phyloP scores from a whole-genome alignment of 2,797 vertebrate species.

The Sebastes trivittatus region DNA sequence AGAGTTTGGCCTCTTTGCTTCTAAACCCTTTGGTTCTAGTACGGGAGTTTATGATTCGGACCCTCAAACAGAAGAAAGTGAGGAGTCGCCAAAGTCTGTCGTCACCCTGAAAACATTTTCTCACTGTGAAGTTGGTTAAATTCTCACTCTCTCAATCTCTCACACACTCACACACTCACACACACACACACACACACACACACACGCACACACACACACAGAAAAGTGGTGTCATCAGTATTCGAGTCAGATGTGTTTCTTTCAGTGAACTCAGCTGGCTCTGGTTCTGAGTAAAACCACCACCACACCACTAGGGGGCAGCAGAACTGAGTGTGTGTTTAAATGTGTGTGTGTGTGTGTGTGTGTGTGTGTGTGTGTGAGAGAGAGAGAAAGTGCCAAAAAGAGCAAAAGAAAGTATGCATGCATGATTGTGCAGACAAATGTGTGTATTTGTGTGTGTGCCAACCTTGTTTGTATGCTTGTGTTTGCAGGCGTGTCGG shows the following conservation, averaged over 20 bases:
- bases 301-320: slow-evolving; percentile 52
- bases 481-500: not conserved
- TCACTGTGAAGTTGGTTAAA: not conserved
- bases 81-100: not conserved
- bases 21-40: fast-evolving
- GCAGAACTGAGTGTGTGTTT: slow-evolving; percentile 12
- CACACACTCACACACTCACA: not conserved
- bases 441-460: slow-evolving; percentile 55
- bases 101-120: slow-evolving; percentile 17
- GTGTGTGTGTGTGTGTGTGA: not conserved
- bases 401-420: slow-evolving; percentile 46
- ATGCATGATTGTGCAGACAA: slow-evolving; percentile 53
- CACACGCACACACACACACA: not conserved
- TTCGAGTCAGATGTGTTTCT: slow-evolving; percentile 2
- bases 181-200: not conserved
- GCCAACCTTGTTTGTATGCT: slow-evolving; percentile 58
- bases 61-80: not conserved
- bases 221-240: slow-evolving; percentile 6
- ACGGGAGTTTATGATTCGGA: fast-evolving
- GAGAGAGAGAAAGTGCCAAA: not conserved
- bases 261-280: not conserved
- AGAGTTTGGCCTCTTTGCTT: too few species aligned
- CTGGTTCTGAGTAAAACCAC: not conserved
- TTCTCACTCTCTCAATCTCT: not conserved
- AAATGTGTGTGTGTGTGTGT: not conserved